Evolutionary conservation across 1,140 invertebrate species (phyloP).

Genomic region (Vanessa atalanta): DNA sequence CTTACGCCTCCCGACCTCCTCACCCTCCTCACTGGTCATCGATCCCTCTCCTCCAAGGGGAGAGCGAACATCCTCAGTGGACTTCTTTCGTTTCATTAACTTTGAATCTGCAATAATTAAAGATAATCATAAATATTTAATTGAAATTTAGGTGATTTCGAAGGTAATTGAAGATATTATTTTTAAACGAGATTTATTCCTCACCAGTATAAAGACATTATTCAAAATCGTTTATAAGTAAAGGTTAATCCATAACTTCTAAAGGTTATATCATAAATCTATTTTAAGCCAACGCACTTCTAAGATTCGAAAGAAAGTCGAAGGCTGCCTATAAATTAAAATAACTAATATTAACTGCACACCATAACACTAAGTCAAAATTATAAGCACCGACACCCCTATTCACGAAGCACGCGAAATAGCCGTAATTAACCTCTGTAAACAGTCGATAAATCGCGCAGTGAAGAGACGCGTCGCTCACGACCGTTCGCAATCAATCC

Average conservation of each 20-base stretch:
- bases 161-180: no score
- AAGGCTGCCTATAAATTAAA: not conserved
- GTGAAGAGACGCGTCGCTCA: slow-evolving; percentile 7
- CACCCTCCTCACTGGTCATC: slow-evolving; percentile 85
- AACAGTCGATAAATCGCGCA: slow-evolving; percentile 45
- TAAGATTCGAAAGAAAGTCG: no score
- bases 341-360: slow-evolving; percentile 8
- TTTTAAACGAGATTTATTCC: no score
- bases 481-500: slow-evolving; percentile 27
- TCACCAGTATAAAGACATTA: no score
- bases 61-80: slow-evolving; percentile 80
- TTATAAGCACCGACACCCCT: slow-evolving; percentile 27
- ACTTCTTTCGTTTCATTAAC: slow-evolving; percentile 74
- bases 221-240: no score
- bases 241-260: no score
- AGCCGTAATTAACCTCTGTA: slow-evolving; percentile 41
- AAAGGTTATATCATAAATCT: no score
- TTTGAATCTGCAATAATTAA: slow-evolving; percentile 64
- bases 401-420: slow-evolving; percentile 39
- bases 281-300: no score
- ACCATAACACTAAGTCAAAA: slow-evolving; percentile 33
- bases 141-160: no score
- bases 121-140: no score
- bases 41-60: slow-evolving; percentile 90
- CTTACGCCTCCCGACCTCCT: slow-evolving; percentile 90